phyloP scores from a whole-genome alignment of 2,888 invertebrate species.

The Isotomurus palustris region DNA sequence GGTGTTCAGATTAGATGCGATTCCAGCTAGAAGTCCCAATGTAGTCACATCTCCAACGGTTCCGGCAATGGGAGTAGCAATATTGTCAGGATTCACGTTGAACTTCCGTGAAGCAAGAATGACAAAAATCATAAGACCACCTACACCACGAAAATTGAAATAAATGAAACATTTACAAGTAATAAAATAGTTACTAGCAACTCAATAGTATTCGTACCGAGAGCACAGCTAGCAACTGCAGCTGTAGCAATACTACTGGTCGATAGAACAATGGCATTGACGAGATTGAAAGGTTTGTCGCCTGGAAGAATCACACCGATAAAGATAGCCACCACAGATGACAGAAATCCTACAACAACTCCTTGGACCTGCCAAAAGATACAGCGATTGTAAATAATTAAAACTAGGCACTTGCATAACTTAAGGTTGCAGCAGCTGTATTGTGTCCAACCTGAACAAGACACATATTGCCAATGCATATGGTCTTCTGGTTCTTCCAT shows the following conservation, averaged over 20 bases:
- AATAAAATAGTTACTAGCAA: not conserved
- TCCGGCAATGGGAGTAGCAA: constrained; percentile 70
- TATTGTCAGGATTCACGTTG: constrained; percentile 66
- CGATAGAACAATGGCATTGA: constrained; percentile 66
- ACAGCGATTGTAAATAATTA: not conserved
- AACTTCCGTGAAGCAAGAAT: constrained; percentile 65
- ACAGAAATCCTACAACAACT: constrained; percentile 67
- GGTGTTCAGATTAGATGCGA: constrained; percentile 58
- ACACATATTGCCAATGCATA: constrained; percentile 68
- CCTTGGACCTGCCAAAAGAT: constrained; percentile 59
- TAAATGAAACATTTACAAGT: not conserved
- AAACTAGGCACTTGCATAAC: not conserved
- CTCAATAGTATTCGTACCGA: constrained; percentile 51
- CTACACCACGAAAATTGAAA: constrained; percentile 44
- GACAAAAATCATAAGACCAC: constrained; percentile 66
- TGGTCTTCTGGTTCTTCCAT: constrained; percentile 59
- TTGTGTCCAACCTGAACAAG: constrained; percentile 60
- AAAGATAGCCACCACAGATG: constrained; percentile 64
- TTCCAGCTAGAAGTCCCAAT: constrained; percentile 57
- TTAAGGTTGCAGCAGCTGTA: not conserved
- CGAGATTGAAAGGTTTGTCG: constrained; percentile 60
- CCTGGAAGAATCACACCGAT: constrained; percentile 58
- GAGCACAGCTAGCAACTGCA: constrained; percentile 66
- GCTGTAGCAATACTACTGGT: constrained; percentile 72
- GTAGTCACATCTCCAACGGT: constrained; percentile 73